Percentiles rank a stretch among this genome's conserved stretches.
These are phyloP conservation scores for Crematogaster levior DNA, from an alignment of 2,888 invertebrate genomes.

Conservation along the genomic window DNA sequence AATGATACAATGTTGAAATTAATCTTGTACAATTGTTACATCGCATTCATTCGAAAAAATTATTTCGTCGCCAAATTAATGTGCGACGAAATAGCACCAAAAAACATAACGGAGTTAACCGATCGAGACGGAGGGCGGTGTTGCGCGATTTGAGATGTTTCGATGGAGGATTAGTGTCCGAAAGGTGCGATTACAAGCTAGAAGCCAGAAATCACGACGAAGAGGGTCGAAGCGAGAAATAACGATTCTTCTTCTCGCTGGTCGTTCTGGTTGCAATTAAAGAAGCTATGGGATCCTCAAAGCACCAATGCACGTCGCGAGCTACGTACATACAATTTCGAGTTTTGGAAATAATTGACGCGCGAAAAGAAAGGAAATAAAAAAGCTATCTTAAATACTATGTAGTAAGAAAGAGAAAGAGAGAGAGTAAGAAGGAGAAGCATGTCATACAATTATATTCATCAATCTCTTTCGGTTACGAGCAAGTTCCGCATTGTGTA, in stretches of 20 bases:
- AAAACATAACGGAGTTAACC: neutral
- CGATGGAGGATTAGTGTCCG: slow-evolving; percentile 58
- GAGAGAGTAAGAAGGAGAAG: slow-evolving; percentile 72
- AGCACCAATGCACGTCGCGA: slow-evolving; percentile 73
- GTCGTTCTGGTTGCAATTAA: slow-evolving; percentile 44
- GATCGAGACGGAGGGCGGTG: slow-evolving; percentile 57
- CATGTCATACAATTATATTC: slow-evolving; percentile 74
- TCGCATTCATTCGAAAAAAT: neutral
- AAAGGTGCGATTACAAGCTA: slow-evolving; percentile 64
- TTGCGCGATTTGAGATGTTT: slow-evolving; percentile 64
- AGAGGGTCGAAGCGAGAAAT: slow-evolving; percentile 29
- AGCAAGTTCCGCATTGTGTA: slow-evolving; percentile 83
- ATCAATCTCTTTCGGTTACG: slow-evolving; percentile 84
- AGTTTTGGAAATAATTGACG: slow-evolving; percentile 70
- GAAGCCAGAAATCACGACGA: slow-evolving; percentile 46
- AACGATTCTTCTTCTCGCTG: neutral
- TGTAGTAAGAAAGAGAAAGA: slow-evolving; percentile 59
- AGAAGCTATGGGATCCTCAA: slow-evolving; percentile 71
- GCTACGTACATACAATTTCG: slow-evolving; percentile 71
- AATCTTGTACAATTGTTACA: neutral
- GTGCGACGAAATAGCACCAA: neutral
- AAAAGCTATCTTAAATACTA: slow-evolving; percentile 52
- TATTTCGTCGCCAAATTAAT: neutral
- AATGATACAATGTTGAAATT: neutral
- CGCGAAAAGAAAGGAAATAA: slow-evolving; percentile 58